Evolutionary conservation across 1,140 invertebrate genomes (phyloP).

Genomic region (Hyles vespertilio): DNA sequence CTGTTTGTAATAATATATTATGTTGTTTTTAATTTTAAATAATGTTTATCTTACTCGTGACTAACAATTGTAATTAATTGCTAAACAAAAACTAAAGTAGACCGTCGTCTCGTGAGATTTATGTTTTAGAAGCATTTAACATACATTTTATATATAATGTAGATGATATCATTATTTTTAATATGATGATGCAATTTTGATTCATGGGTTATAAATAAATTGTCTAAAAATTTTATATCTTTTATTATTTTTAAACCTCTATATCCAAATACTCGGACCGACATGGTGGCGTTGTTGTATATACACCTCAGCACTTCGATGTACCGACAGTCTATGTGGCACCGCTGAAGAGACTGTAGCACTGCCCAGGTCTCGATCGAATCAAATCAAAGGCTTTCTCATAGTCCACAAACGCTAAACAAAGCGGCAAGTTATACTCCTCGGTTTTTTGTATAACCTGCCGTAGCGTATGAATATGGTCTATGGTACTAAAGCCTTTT

Average conservation of each 20-base stretch:
- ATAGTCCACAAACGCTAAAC: too few relatives aligned
- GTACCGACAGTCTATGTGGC: too few relatives aligned
- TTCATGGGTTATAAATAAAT: slow-evolving; percentile 67
- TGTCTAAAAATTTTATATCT: slow-evolving; percentile 19
- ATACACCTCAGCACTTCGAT: too few relatives aligned
- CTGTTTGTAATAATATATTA: slow-evolving; percentile 55
- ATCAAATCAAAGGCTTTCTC: too few relatives aligned
- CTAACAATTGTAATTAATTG: slow-evolving; percentile 45
- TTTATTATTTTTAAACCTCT: not conserved
- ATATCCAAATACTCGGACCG: too few relatives aligned
- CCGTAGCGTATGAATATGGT: too few relatives aligned
- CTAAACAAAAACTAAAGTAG: slow-evolving; percentile 49
- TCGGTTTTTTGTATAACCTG: too few relatives aligned
- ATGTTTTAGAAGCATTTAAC: slow-evolving; percentile 73
- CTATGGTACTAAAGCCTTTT: too few relatives aligned
- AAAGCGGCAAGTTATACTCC: too few relatives aligned
- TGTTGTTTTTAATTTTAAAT: slow-evolving; percentile 68
- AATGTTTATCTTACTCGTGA: slow-evolving; percentile 60
- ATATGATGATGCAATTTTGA: slow-evolving; percentile 68
- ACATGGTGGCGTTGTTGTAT: too few relatives aligned
- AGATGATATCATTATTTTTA: slow-evolving; percentile 73
- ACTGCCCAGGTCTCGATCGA: too few relatives aligned
- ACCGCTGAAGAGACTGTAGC: too few relatives aligned
- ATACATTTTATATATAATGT: slow-evolving; percentile 63
- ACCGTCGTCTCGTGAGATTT: slow-evolving; percentile 57